phyloP scores from a whole-genome alignment of 2,113 vertebrate species.

The Cyrtonyx montezumae region DNA sequence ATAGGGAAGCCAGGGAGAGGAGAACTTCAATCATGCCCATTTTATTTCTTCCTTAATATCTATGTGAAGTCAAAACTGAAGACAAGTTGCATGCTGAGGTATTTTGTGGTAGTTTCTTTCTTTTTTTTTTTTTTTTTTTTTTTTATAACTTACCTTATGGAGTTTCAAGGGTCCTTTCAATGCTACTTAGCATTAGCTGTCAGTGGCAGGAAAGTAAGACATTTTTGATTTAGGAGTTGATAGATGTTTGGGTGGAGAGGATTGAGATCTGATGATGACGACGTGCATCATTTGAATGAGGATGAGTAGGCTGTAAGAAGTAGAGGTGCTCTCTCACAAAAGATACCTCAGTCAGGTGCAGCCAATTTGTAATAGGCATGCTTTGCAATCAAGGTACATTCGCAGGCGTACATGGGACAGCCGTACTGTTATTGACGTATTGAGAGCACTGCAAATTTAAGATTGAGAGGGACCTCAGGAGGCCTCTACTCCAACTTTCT shows the following conservation, averaged over 20 bases:
- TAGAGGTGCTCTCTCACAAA: background rate
- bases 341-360: background rate
- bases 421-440: too few species aligned
- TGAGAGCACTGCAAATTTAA: background rate
- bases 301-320: background rate
- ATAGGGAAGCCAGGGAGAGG: background rate
- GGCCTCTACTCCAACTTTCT: background rate
- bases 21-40: background rate
- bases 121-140: too few species aligned
- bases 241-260: background rate
- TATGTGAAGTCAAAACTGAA: background rate
- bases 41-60: background rate
- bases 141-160: background rate
- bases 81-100: background rate
- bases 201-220: background rate
- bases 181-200: background rate
- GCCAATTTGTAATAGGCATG: background rate
- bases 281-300: background rate
- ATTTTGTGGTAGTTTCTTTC: background rate
- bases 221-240: background rate
- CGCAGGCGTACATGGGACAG: background rate
- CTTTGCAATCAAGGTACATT: accelerated
- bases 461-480: background rate
- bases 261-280: background rate
- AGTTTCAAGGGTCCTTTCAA: background rate